phyloP scores from a whole-genome alignment of 37 sponge, comb jelly and placozoan genomes.

The Tethya wilhelma region DNA sequence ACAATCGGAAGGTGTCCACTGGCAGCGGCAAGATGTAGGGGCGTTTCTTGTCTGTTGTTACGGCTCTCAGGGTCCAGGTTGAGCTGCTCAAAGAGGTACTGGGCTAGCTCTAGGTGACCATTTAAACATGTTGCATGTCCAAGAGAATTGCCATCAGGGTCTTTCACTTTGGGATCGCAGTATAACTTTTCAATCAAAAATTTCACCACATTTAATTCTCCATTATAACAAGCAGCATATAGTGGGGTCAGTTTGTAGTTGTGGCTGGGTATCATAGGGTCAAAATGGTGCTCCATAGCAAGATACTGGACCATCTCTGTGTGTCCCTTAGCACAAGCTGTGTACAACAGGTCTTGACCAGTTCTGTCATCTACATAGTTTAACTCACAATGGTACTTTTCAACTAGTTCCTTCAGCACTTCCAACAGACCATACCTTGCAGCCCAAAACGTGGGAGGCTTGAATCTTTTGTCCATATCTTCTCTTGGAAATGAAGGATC shows the following conservation, averaged over 20 bases:
- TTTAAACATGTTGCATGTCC: constrained; percentile 17
- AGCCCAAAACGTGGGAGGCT: constrained; percentile 45
- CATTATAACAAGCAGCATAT: constrained; percentile 41
- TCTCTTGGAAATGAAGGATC: not conserved
- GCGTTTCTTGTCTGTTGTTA: constrained; percentile 24
- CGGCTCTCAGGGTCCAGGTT: constrained; percentile 1
- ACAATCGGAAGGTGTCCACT: constrained; percentile 36
- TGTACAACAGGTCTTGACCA: constrained; percentile 38
- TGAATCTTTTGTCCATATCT: not conserved
- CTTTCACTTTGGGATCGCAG: constrained; percentile 8
- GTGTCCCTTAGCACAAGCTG: constrained; percentile 47
- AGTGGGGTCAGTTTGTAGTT: constrained; percentile 44
- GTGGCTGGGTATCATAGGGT: constrained; percentile 11
- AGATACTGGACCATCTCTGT: constrained; percentile 31
- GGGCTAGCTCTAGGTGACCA: constrained; percentile 27
- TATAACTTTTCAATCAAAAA: constrained; percentile 5
- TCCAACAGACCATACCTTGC: not conserved
- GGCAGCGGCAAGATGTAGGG: constrained; percentile 44
- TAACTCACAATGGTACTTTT: constrained; percentile 24
- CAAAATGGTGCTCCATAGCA: not conserved
- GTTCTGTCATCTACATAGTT: constrained; percentile 7
- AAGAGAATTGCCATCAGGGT: not conserved
- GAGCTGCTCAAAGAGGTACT: constrained; percentile 18
- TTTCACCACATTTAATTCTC: constrained; percentile 7
- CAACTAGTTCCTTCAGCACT: constrained; percentile 5